phyloP scores from a whole-genome alignment of 2,888 invertebrate species.

The Blastobasis lacticolella region DNA sequence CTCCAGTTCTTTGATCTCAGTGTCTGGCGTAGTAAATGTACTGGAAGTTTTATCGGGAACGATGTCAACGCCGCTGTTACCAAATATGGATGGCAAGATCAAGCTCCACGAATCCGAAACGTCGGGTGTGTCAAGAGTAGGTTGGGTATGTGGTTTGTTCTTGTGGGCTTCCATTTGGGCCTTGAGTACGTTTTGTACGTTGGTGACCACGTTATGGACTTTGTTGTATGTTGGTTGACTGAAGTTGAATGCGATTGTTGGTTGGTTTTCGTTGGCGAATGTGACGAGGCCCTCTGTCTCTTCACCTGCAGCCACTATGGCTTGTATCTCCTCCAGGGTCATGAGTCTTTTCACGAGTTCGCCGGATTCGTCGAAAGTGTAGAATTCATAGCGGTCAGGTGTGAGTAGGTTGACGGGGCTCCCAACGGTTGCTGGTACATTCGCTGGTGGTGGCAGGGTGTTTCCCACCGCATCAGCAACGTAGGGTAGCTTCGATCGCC shows the following conservation, averaged over 20 bases:
- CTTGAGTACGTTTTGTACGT: slow-evolving; percentile 88
- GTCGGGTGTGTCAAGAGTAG: slow-evolving; percentile 80
- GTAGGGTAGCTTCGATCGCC: slow-evolving; percentile 66
- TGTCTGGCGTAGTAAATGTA: slow-evolving; percentile 53
- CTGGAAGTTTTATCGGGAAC: slow-evolving; percentile 66
- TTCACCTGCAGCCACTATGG: slow-evolving; percentile 88
- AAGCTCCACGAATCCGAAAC: slow-evolving; percentile 86
- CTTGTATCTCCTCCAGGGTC: slow-evolving; percentile 89
- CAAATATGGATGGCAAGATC: slow-evolving; percentile 86
- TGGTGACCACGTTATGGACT: slow-evolving; percentile 86
- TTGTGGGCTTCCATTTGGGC: slow-evolving; percentile 82
- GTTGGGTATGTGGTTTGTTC: slow-evolving; percentile 55
- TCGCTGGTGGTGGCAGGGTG: slow-evolving; percentile 77
- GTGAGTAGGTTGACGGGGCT: slow-evolving; percentile 86
- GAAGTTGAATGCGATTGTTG: slow-evolving; percentile 59
- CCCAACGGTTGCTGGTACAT: slow-evolving; percentile 76
- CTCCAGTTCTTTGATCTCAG: slow-evolving; percentile 51
- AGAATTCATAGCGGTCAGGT: slow-evolving; percentile 90
- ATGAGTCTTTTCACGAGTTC: slow-evolving; percentile 87
- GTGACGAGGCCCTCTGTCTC: slow-evolving; percentile 75
- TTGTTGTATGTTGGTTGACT: slow-evolving; percentile 77
- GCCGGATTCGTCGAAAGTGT: slow-evolving; percentile 88
- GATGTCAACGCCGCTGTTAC: slow-evolving; percentile 78
- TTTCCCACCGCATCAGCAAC: slow-evolving; percentile 81
- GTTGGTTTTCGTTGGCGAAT: slow-evolving; percentile 64